phyloP scores from a whole-genome alignment of 2,113 vertebrate species.

The Triplophysa siluroides region DNA sequence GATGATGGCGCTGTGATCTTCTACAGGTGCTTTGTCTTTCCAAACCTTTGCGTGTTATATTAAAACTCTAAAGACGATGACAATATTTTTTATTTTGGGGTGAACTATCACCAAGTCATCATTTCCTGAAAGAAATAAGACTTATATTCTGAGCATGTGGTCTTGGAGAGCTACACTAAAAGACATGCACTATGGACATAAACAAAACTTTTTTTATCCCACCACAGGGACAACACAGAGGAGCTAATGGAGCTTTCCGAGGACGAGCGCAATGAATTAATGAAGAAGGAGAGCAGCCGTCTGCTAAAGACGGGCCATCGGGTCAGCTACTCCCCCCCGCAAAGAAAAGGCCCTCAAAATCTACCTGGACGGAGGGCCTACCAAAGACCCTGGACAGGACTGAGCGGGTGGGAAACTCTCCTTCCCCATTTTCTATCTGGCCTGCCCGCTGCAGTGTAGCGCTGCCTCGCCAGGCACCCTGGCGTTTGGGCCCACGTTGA shows the following conservation, averaged over 20 bases:
- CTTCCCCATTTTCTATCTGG: slow-evolving; percentile 63
- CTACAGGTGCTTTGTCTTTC: slow-evolving; percentile 81
- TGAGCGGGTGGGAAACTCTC: slow-evolving; percentile 67
- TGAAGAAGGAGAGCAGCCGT: slow-evolving; percentile 98
- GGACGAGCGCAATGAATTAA: slow-evolving; percentile 93
- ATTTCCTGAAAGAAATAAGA: too few species aligned
- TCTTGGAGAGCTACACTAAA: too few species aligned
- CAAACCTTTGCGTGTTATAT: slow-evolving; percentile 28
- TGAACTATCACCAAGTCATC: too few species aligned
- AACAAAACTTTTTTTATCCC: not conserved
- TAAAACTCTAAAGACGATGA: too few species aligned
- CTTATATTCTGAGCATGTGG: too few species aligned
- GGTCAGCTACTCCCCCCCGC: slow-evolving; percentile 96
- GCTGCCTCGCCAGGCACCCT: slow-evolving; percentile 72
- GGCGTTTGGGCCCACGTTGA: slow-evolving; percentile 69
- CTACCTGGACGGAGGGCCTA: slow-evolving; percentile 94
- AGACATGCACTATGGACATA: not conserved
- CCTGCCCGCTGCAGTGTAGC: slow-evolving; percentile 82
- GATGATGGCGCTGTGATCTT: slow-evolving; percentile 98
- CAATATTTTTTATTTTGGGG: too few species aligned
- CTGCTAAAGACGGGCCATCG: slow-evolving; percentile 96
- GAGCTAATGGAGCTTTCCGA: slow-evolving; percentile 91
- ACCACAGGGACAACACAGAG: slow-evolving; percentile 87
- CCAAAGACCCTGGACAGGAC: slow-evolving; percentile 93
- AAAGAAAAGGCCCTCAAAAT: slow-evolving; percentile 99